Conservation (phyloP, 2,797 vertebrate genomes). For the Megalops cyprinoides region DNA sequence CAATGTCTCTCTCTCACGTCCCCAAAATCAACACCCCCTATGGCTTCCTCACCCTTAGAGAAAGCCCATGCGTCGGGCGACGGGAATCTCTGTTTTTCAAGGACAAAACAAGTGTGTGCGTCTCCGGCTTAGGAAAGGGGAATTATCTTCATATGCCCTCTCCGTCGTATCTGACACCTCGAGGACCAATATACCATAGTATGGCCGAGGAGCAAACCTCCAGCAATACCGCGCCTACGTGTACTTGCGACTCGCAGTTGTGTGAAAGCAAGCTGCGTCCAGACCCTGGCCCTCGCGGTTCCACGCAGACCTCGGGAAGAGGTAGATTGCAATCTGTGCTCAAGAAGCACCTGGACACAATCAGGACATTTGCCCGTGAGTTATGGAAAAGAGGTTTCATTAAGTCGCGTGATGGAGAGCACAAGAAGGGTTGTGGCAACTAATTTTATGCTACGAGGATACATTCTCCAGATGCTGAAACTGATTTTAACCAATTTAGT, state of each 20-base stretch:
- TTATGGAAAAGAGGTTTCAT: neutral
- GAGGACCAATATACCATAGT: neutral
- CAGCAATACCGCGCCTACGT: neutral
- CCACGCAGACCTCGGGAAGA: neutral
- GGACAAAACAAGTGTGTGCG: neutral
- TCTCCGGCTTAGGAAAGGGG: neutral
- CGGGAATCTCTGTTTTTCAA: slow-evolving; percentile 55
- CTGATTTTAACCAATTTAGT: too few relatives aligned
- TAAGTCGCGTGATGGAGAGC: neutral
- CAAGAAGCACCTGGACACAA: neutral
- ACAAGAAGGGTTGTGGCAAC: neutral
- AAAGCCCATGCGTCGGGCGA: slow-evolving; percentile 47
- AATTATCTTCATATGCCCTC: neutral
- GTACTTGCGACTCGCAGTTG: neutral
- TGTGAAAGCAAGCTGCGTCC: neutral
- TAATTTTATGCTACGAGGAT: too few relatives aligned
- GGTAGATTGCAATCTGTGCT: neutral
- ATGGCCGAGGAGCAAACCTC: neutral
- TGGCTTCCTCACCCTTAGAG: slow-evolving; percentile 49
- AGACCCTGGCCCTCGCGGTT: neutral
- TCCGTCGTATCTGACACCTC: neutral
- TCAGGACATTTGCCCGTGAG: neutral
- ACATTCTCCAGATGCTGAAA: too few relatives aligned
- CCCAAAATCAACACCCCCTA: slow-evolving; percentile 54
- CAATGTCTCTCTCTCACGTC: slow-evolving; percentile 52